Evolutionary conservation across 2,113 vertebrate species (phyloP).

Genomic region (Chlorodrepanis virens): DNA sequence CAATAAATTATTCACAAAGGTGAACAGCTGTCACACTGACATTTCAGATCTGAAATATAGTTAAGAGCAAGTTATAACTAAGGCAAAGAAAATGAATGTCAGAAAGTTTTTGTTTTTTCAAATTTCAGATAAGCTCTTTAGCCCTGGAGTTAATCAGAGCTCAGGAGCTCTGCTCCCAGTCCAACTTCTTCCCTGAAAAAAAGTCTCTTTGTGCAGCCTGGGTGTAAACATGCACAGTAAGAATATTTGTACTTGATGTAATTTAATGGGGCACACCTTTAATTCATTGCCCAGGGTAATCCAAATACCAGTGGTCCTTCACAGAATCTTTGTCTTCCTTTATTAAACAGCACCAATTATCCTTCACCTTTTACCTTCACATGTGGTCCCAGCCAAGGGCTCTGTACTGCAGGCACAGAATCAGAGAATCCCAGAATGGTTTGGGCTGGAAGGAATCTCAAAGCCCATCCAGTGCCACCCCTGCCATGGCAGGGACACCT

Average conservation of each 20-base stretch:
- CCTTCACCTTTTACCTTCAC: background rate
- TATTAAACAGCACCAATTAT: background rate
- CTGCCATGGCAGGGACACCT: background rate
- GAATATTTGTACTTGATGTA: constrained; percentile 19
- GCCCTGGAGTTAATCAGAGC: constrained; percentile 70
- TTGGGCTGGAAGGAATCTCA: background rate
- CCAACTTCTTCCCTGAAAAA: constrained; percentile 62
- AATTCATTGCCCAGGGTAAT: constrained; percentile 23
- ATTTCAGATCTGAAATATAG: constrained; percentile 79
- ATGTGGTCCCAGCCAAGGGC: background rate
- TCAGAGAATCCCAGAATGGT: background rate
- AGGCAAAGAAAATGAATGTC: constrained; percentile 75
- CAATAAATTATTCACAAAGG: constrained; percentile 75
- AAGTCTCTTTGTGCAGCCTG: constrained; percentile 55
- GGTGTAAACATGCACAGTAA: constrained; percentile 60
- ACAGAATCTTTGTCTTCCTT: background rate
- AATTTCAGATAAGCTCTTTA: constrained; percentile 79
- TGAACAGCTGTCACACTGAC: constrained; percentile 78
- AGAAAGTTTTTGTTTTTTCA: constrained; percentile 71
- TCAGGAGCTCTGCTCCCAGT: constrained; percentile 30
- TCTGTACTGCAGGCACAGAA: background rate
- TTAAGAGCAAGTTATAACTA: constrained; percentile 79
- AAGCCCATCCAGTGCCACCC: rapidly evolving
- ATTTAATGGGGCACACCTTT: constrained; percentile 36
- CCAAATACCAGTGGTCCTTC: constrained; percentile 32